Conservation (phyloP, 2,888 invertebrate species). For the Suillia variegata region DNA sequence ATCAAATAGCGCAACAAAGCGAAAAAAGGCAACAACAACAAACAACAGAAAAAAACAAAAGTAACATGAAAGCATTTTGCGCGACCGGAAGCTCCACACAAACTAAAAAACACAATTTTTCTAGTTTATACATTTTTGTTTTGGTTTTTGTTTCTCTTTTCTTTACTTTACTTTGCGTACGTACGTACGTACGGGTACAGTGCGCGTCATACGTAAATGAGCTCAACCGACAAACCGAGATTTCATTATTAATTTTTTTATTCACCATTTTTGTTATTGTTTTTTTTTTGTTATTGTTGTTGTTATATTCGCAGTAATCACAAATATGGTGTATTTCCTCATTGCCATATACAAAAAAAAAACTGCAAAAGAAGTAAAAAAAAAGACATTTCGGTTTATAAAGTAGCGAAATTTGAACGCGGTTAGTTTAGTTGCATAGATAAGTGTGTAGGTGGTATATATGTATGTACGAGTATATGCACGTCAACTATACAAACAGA, state of each 20-base stretch:
- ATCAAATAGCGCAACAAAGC: too few relatives aligned
- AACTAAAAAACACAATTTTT: background rate
- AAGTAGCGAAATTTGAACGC: constrained; percentile 6
- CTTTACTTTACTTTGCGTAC: background rate
- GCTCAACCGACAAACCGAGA: constrained; percentile 9
- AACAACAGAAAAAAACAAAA: constrained; percentile 1
- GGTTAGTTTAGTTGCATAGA: background rate
- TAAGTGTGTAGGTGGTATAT: background rate
- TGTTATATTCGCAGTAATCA: background rate
- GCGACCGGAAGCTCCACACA: constrained; percentile 1
- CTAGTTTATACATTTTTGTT: background rate
- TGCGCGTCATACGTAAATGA: background rate
- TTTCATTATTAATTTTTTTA: background rate
- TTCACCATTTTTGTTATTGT: background rate
- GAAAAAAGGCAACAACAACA: too few relatives aligned
- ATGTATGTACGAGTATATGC: background rate
- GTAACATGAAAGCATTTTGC: constrained; percentile 2
- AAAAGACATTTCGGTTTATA: background rate
- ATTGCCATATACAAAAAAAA: constrained; percentile 10
- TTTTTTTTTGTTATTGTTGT: background rate
- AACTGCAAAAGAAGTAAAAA: too few relatives aligned
- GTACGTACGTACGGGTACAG: too few relatives aligned
- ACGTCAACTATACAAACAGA: too few relatives aligned
- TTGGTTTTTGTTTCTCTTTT: too few relatives aligned
- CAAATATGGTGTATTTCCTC: constrained; percentile 13